These are phyloP conservation scores for Chorisops tibialis DNA, from an alignment of 2,888 invertebrate genomes.

Conservation along the genomic window DNA sequence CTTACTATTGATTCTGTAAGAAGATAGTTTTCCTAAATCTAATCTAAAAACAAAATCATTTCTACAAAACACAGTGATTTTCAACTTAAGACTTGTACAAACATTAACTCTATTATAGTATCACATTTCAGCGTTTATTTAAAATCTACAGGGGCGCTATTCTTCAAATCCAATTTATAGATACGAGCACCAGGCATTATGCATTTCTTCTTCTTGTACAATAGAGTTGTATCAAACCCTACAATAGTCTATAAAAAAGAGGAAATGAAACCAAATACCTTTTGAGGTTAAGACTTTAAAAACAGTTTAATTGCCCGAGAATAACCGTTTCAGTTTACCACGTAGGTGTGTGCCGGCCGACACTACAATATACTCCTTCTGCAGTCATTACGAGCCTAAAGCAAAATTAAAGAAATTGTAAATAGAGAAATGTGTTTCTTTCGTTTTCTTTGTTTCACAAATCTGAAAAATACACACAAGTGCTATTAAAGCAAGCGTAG, in stretches of 20 bases:
- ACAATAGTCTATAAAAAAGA: not conserved
- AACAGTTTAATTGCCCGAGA: slow-evolving; percentile 11
- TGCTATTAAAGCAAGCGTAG: too few species aligned
- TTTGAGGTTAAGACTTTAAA: slow-evolving; percentile 16
- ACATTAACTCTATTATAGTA: not conserved
- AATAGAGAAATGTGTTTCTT: too few species aligned
- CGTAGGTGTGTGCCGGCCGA: not conserved
- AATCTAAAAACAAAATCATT: too few species aligned
- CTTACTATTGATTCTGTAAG: too few species aligned
- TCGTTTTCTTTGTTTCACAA: too few species aligned
- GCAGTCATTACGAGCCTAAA: not conserved
- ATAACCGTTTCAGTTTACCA: not conserved
- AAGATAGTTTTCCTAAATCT: too few species aligned
- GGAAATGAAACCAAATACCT: slow-evolving; percentile 12
- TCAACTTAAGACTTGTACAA: not conserved
- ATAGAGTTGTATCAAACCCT: too few species aligned
- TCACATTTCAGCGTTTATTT: not conserved
- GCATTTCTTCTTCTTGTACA: not conserved
- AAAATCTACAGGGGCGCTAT: not conserved
- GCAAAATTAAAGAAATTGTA: not conserved
- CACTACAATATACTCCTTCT: too few species aligned
- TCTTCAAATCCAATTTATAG: too few species aligned
- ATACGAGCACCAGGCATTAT: not conserved
- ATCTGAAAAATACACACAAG: too few species aligned
- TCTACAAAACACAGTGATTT: not conserved